These are phyloP conservation scores for Cyprinella venusta DNA, from an alignment of 2,797 vertebrate genomes.

Conservation along the genomic window DNA sequence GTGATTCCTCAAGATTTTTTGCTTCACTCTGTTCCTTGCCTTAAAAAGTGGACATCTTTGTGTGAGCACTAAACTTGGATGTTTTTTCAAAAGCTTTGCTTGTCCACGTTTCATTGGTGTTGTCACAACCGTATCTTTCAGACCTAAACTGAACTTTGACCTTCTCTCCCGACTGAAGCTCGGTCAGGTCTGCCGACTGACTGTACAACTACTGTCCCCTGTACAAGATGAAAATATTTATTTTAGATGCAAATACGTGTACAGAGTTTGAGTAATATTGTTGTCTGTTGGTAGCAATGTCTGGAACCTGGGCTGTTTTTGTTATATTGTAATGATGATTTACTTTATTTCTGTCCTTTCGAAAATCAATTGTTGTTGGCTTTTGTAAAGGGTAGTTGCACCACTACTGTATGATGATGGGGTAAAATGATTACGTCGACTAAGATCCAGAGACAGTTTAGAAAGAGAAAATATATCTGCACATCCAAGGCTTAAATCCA, in stretches of 20 bases:
- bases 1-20: constrained; percentile 1
- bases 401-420: constrained; percentile 43
- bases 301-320: neutral
- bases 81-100: constrained; percentile 20
- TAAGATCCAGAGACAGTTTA: constrained; percentile 7
- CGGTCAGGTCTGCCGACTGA: constrained; percentile 61
- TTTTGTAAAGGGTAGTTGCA: constrained; percentile 36
- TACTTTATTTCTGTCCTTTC: constrained; percentile 18
- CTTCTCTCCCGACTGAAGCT: constrained; percentile 70
- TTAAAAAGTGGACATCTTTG: constrained; percentile 30
- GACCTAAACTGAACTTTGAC: constrained; percentile 61
- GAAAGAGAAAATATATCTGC: neutral
- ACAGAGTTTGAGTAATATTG: constrained; percentile 43
- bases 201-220: constrained; percentile 78
- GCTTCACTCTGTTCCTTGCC: constrained; percentile 28
- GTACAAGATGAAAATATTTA: constrained; percentile 77
- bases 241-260: constrained; percentile 69
- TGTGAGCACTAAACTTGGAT: constrained; percentile 4
- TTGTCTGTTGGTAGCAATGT: constrained; percentile 11
- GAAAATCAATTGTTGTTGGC: constrained; percentile 36
- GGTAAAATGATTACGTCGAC: constrained; percentile 28
- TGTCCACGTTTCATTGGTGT: constrained; percentile 15
- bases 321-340: constrained; percentile 12
- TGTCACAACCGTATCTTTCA: constrained; percentile 22
- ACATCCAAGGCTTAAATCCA: constrained; percentile 23